Evolutionary conservation across 2,113 vertebrate species (phyloP).

Genomic region (Nansenia antarctica): DNA sequence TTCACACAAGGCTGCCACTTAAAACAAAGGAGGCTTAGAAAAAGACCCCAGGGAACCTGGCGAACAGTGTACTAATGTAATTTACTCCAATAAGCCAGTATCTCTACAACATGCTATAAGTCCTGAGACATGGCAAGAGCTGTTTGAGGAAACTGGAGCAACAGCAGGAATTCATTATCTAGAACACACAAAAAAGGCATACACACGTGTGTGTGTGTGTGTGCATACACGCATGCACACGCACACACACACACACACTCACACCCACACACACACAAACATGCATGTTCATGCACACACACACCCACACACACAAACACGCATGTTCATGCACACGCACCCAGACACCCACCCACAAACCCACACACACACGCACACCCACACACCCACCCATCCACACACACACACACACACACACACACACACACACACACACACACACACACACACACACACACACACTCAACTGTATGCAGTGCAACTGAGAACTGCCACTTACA

Average conservation of each 20-base stretch:
- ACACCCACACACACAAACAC: neutral
- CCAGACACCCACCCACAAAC: neutral
- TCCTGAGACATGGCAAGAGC: slow-evolving; percentile 8
- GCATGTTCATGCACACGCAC: neutral
- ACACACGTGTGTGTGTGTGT: too few relatives aligned
- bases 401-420: neutral
- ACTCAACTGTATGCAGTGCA: slow-evolving; percentile 21
- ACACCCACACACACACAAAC: slow-evolving; percentile 19
- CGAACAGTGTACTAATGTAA: slow-evolving; percentile 58
- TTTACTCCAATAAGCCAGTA: slow-evolving; percentile 61
- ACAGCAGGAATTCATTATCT: slow-evolving; percentile 61
- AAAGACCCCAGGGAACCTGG: slow-evolving; percentile 55
- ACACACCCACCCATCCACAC: slow-evolving; percentile 9
- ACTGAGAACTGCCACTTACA: too few relatives aligned
- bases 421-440: neutral
- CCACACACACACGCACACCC: slow-evolving; percentile 7
- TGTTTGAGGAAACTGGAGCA: slow-evolving; percentile 49
- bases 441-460: slow-evolving; percentile 23
- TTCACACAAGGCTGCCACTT: slow-evolving; percentile 61
- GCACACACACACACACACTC: neutral
- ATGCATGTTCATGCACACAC: too few relatives aligned
- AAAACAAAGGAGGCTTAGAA: slow-evolving; percentile 62
- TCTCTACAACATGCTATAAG: slow-evolving; percentile 51
- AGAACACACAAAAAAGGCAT: neutral
- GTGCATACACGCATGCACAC: too few relatives aligned